phyloP scores from a whole-genome alignment of 2,113 vertebrate species.

The Lates calcarifer region DNA sequence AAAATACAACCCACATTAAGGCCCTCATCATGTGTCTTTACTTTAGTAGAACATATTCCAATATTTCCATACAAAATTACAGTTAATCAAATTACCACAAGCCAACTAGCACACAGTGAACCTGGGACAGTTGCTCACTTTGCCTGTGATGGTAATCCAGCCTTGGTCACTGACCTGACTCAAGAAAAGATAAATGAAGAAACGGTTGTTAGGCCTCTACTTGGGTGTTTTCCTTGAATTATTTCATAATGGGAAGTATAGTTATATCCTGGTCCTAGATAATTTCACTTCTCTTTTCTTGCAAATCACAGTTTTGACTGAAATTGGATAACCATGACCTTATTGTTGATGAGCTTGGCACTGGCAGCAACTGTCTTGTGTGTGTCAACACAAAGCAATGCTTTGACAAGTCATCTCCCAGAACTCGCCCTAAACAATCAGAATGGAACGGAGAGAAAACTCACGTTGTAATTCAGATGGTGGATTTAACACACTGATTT shows the following conservation, averaged over 20 bases:
- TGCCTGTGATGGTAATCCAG: no score
- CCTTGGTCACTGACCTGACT: no score
- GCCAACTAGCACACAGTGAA: no score
- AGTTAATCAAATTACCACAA: no score
- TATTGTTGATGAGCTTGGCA: constrained; percentile 21
- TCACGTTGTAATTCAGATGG: neutral
- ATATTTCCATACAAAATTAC: neutral
- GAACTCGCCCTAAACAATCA: neutral
- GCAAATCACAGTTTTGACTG: neutral
- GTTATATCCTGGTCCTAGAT: accelerated
- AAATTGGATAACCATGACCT: neutral
- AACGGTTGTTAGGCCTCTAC: neutral
- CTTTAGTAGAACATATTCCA: neutral
- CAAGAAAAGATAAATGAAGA: no score
- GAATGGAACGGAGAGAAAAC: constrained; percentile 9
- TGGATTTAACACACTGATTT: constrained; percentile 16
- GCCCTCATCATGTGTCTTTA: neutral
- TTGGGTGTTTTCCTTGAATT: neutral
- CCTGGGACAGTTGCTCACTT: no score
- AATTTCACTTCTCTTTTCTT: constrained; percentile 38
- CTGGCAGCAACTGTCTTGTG: neutral
- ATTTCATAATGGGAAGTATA: neutral
- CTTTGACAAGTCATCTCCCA: neutral
- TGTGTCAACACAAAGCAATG: accelerated
- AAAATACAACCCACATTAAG: neutral